Evolutionary conservation across 1,140 invertebrate species (phyloP), one percentile per base, ranked within the genome.

Genomic region (Dreissena polymorpha): DNA sequence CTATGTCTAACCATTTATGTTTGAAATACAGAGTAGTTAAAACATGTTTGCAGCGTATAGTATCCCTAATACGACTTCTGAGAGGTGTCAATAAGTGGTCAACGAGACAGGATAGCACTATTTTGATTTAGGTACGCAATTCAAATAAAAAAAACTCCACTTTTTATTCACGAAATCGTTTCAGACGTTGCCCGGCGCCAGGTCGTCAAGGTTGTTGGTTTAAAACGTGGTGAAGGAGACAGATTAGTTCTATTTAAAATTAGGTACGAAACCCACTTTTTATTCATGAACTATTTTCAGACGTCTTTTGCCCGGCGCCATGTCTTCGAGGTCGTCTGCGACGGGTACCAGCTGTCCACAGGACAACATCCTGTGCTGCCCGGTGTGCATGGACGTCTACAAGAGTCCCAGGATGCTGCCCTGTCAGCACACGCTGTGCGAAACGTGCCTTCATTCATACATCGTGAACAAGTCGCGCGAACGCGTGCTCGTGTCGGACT

Each of bases 331-430:
- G 18, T n/a, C n/a, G n/a, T n/a, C n/a, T n/a, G 18, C 12, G 53
- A 18, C 12, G 12, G 53, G 53, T 55, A 18, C 12, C 12, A 18
- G 53, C 13, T 81, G 53, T 3, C 79, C 79, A 49, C 79, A 81
- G 29, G 79, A 81, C 60, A 81, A 81, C 70, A 53, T 81, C 12
- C 23, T 81, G 51, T 73, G 79, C 29, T 81, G 79, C 73, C 70
- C 79, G n/a, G 73, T 81, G 51, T 81, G 79, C 49, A 81, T 81
- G 79, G 79, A 81, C 60, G 73, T 81, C 27, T 81, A 81, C 70
- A 81, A 81, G 57, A 63, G 69, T 67, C 79, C 79, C 5, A 53
- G 79, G 18, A 81, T 81, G 79, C 27, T 81, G 13, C 79, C 79
- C 27, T 81, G 79, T 23, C 79, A 81, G 67, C 79, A 81, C 49